Conservation (phyloP, 2,797 vertebrate genomes). For the Coilia nasus region DNA sequence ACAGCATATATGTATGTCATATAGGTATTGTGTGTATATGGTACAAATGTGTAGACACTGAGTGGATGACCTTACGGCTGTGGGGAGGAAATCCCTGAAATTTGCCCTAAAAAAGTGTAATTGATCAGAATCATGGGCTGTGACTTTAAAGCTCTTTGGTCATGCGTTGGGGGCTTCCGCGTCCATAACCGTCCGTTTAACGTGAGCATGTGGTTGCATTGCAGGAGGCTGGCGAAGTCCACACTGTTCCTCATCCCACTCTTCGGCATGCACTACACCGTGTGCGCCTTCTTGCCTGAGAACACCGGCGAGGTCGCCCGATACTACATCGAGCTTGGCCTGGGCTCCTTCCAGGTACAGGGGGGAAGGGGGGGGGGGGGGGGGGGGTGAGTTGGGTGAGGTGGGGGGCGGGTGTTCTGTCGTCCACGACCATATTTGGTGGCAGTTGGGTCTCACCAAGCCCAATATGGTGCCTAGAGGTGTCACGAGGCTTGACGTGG, state of each 20-base stretch:
- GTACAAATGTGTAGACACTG: background rate
- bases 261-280: conserved; percentile 94
- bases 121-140: background rate
- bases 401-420: no score
- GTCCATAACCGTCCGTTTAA: background rate
- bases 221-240: conserved; percentile 94
- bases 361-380: background rate
- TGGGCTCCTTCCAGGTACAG: conserved; percentile 94
- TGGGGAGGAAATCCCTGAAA: background rate
- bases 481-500: background rate
- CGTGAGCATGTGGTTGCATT: background rate
- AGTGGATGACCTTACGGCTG: no score
- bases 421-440: conserved; percentile 8
- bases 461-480: background rate
- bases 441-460: background rate
- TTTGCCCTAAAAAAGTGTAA: background rate
- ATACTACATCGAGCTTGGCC: conserved; percentile 88
- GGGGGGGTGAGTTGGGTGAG: background rate
- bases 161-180: no score
- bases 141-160: no score
- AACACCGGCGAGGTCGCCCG: conserved; percentile 83
- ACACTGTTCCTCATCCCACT: conserved; percentile 95
- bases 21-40: background rate
- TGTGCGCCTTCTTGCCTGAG: conserved; percentile 95
- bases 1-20: no score